A percentile compares a stretch with the other conserved stretches of the same genome.
Conservation (phyloP, 2,113 vertebrate genomes). For the Podocnemis expansa region DNA sequence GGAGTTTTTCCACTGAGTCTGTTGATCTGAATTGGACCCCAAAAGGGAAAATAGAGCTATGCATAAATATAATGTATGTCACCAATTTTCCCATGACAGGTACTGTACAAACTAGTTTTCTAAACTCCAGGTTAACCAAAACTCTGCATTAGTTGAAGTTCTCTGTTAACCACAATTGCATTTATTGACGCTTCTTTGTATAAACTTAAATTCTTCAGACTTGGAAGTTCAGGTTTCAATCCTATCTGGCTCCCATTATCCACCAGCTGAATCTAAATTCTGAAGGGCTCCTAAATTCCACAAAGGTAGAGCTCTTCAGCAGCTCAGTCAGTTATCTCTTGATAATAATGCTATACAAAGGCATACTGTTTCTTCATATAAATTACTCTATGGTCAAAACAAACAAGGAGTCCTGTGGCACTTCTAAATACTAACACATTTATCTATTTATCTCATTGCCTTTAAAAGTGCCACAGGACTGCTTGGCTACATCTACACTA, state of each 20-base stretch:
- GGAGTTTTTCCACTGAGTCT: background rate
- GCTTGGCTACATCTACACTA: too few species aligned
- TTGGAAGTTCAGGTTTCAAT: background rate
- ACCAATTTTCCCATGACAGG: background rate
- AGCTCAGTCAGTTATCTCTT: background rate
- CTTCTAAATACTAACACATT: too few species aligned
- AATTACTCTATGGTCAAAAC: slow-evolving; percentile 42
- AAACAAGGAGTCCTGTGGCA: too few species aligned
- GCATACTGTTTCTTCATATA: slow-evolving; percentile 57
- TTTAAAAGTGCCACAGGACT: too few species aligned
- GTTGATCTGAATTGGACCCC: background rate
- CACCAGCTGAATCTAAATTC: background rate
- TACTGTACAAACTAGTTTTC: background rate
- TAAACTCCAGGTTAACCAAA: background rate
- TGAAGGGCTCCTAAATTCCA: background rate
- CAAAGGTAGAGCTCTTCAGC: background rate
- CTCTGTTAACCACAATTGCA: too few species aligned
- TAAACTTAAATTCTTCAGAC: background rate
- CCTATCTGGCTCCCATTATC: background rate
- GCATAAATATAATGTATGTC: background rate
- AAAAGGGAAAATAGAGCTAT: background rate
- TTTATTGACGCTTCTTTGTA: background rate
- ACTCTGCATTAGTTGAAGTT: background rate
- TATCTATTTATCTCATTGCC: too few species aligned
- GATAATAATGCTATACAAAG: background rate